Evolutionary conservation across 2,797 vertebrate genomes (phyloP), one percentile per base, ranked within the genome.

Genomic region (Tolypeutes matacus): DNA sequence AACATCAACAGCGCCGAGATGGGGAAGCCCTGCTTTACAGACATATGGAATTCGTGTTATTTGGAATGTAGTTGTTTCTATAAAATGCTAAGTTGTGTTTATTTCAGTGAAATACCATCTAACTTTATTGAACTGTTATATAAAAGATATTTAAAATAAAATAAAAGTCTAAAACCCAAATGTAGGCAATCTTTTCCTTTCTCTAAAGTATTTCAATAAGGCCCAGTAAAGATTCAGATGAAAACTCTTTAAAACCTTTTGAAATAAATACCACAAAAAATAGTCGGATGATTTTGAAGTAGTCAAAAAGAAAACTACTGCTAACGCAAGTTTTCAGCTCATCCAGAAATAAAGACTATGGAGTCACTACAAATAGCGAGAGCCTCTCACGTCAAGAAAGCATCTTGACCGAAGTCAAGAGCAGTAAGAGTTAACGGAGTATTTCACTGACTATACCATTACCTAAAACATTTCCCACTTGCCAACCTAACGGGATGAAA

Each of bases 1-100:
- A 46, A 9, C 46, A 9, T 46, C 46, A 8, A 2, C 2, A 13
- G 39, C 7, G 9, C 12, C 7, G 0, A 14, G 70, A 5, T 1
- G 13, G 39, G 36, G 13, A 70, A 69, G 12, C 29, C 3, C 27
- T 6, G 53, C 31, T 7, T 51, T 21, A 34, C 46, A 64, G 62
- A 20, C 20, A 15, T 9, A 0, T 2, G 27, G 36, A 65, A 34
- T 21, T 25, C 2, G 15, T 3, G 1, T 21, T 14, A 15, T 9
- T 39, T 21, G 21, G 29, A 77, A 46, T 9, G 25, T 36, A 67
- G 23, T 11, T 31, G 0, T 36, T 27, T 46, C 51, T 15, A n/a
- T 1, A 6, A 49, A 72, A 8, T 4, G 23, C 51, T 42, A 21
- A 58, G 9, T 87, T 70, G 29, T 13, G 7, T 67, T 76, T 42